phyloP scores from a whole-genome alignment of 2,113 vertebrate species.

The Aix galericulata region DNA sequence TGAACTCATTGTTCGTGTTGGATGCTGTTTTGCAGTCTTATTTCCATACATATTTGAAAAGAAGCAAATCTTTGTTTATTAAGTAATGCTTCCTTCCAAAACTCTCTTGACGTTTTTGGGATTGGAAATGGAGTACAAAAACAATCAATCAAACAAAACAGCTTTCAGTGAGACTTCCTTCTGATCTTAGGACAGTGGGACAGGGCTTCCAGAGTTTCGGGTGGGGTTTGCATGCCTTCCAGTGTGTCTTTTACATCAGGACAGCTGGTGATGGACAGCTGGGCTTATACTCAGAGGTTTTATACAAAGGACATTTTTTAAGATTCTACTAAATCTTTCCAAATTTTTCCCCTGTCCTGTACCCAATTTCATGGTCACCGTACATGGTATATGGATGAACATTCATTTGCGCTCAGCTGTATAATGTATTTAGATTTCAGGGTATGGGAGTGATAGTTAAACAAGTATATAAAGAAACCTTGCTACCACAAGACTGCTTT shows the following conservation, averaged over 20 bases:
- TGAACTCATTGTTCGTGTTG: background rate
- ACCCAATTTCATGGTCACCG: background rate
- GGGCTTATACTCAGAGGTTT: background rate
- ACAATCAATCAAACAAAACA: background rate
- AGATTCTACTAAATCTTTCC: background rate
- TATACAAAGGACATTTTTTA: background rate
- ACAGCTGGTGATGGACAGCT: background rate
- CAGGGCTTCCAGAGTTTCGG: accelerated
- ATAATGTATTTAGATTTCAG: background rate
- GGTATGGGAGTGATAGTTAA: background rate
- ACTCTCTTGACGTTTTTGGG: background rate
- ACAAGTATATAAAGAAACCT: background rate
- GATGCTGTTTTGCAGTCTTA: background rate
- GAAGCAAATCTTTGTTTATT: background rate
- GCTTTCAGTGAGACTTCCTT: background rate
- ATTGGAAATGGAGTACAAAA: background rate
- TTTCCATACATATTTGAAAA: background rate
- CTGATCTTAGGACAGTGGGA: background rate
- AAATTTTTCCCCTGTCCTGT: background rate
- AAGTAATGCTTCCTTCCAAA: background rate
- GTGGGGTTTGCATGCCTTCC: background rate
- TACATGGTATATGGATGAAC: background rate
- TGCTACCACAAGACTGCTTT: background rate
- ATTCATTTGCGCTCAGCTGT: background rate
- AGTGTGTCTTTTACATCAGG: background rate